Conservation (phyloP, 2,113 vertebrate species). For the Myodes glareolus region DNA sequence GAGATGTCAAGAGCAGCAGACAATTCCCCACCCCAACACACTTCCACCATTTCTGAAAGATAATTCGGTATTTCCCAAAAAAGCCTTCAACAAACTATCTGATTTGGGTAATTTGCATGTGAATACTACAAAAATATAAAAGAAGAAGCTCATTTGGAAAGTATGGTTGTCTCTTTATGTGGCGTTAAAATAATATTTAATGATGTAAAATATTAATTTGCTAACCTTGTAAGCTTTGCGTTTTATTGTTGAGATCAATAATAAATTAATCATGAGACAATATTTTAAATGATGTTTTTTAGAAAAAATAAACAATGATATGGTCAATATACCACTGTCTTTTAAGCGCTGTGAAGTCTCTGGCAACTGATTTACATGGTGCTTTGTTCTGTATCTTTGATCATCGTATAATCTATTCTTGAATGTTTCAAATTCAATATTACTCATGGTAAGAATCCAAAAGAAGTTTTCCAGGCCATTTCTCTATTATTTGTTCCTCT, state of each 20-base stretch:
- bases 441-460: neutral
- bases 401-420: neutral
- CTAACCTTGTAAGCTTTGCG: neutral
- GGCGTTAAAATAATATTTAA: neutral
- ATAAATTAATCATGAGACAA: neutral
- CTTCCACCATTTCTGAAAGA: neutral
- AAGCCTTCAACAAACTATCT: neutral
- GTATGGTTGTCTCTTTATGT: neutral
- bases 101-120: neutral
- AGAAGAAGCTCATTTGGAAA: neutral
- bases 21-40: neutral
- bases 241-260: neutral
- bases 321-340: neutral
- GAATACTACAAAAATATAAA: neutral
- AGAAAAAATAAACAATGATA: neutral
- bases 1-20: neutral
- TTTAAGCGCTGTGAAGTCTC: neutral
- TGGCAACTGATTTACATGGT: neutral
- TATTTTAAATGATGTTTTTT: neutral
- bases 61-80: slow-evolving; percentile 6
- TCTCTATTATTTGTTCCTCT: neutral
- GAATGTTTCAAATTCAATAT: neutral
- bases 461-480: neutral
- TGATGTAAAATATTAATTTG: neutral
- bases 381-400: neutral